Evolutionary conservation across 2,113 vertebrate species (phyloP).

Genomic region (Eolophus roseicapilla): DNA sequence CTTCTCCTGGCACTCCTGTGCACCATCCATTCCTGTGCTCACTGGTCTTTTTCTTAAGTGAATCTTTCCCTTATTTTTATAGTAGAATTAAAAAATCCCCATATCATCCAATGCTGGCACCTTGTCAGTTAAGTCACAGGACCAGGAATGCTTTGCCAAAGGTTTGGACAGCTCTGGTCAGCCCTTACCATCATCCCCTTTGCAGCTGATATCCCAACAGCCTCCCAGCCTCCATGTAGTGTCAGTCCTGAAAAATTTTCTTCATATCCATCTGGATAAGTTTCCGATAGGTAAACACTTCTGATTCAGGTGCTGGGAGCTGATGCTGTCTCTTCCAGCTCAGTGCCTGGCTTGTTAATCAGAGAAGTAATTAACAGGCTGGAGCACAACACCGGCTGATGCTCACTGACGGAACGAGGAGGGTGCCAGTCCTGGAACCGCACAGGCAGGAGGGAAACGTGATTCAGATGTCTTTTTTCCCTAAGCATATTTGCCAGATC

Average conservation of each 20-base stretch:
- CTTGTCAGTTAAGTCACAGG: background rate
- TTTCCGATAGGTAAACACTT: background rate
- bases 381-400: background rate
- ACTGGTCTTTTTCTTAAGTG: background rate
- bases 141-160: no score
- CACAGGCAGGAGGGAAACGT: background rate
- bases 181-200: background rate
- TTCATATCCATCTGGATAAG: background rate
- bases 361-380: background rate
- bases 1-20: background rate
- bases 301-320: background rate
- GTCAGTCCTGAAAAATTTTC: background rate
- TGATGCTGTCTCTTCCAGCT: background rate
- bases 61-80: background rate
- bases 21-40: accelerated
- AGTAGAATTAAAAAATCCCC: background rate
- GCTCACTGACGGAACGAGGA: background rate
- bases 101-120: accelerated
- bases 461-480: background rate
- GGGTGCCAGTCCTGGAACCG: background rate
- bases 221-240: background rate
- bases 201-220: no score
- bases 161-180: background rate
- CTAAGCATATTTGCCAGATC: background rate
- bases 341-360: background rate